Evolutionary conservation across 2,888 invertebrate species (phyloP), one percentile per base, ranked within the genome.

Genomic region (Pseudococcus jackbeardsleyi): DNA sequence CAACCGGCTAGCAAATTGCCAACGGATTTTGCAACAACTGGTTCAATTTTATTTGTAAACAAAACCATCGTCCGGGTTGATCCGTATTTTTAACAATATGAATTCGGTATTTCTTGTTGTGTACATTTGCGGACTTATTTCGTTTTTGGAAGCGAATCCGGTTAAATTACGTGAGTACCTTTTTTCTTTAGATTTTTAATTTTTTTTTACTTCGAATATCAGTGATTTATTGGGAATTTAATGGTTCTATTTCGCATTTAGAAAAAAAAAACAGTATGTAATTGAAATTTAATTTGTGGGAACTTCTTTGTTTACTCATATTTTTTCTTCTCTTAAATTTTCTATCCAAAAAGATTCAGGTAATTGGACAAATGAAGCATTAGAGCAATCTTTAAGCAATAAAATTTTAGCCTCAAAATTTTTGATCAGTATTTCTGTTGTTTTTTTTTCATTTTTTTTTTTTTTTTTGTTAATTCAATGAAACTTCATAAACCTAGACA

Each of bases 31-130:
- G 85, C 85, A 85, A 26, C 85, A 85, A 85, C 85, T 85, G 85
- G 85, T 85, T 85, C 59, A 85, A 85, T 39, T 54, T 54, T 33
- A 54, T 54, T 85, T 85, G 39, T 39, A 85, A 54, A 54, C 33
- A 54, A 85, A 84, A 12, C 50, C 50, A 39, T 85, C 59, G 77
- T 15, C 5, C 6, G 77, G 9, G 33, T 17, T 59, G 33, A 54
- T 85, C 85, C 85, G 85, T 85, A 59, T 54, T 85, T 54, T 85
- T 42, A 50, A 33, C 85, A 85, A 85, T 85, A 85, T 85, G 85
- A 85, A 85, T 54, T 85, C 54, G n/a, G 9, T 85, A 33, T 50
- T 85, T 85, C 54, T 85, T 85, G 85, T 85, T 85, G 85, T 85
- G 33, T 85, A 59, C 33, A 85, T 85, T 85, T 85, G 85, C 85